phyloP scores from a whole-genome alignment of 92 coral and sea anemone genomes.

The Porites divaricata region DNA sequence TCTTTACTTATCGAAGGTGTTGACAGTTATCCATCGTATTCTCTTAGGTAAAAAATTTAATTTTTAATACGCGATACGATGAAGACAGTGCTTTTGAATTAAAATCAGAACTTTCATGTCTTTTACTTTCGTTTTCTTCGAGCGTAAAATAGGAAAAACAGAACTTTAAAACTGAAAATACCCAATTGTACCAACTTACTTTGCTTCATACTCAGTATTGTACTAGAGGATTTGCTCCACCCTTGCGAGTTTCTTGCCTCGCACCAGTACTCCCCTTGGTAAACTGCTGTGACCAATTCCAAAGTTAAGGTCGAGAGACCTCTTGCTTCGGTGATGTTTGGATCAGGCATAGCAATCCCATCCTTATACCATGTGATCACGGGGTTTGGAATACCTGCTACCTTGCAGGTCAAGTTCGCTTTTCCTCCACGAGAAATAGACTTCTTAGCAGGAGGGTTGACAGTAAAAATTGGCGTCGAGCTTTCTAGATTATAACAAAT shows the following conservation, averaged over 20 bases:
- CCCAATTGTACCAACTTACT: background rate
- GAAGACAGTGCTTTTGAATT: too few relatives aligned
- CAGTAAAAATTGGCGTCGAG: conserved; percentile 11
- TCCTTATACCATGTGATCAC: conserved; percentile 27
- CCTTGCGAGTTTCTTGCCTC: conserved; percentile 23
- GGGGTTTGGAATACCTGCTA: conserved; percentile 18
- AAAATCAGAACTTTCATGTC: too few relatives aligned
- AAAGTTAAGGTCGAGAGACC: conserved; percentile 23
- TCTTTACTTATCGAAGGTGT: too few relatives aligned
- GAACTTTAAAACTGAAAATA: too few relatives aligned
- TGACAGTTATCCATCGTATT: too few relatives aligned
- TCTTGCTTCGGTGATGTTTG: background rate
- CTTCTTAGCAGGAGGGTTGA: background rate
- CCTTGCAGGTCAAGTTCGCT: too few relatives aligned
- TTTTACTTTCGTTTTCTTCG: too few relatives aligned
- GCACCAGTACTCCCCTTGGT: conserved; percentile 46
- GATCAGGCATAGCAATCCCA: conserved; percentile 3
- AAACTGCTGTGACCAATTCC: background rate
- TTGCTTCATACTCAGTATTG: background rate
- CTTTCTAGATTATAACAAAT: conserved; percentile 12
- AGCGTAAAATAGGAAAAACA: too few relatives aligned
- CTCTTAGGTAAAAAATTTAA: too few relatives aligned
- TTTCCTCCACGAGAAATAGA: background rate
- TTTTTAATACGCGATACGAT: too few relatives aligned
- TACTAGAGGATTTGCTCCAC: conserved; percentile 2